These are phyloP conservation scores for Sprattus sprattus DNA, from an alignment of 2,113 vertebrate genomes.

Conservation along the genomic window DNA sequence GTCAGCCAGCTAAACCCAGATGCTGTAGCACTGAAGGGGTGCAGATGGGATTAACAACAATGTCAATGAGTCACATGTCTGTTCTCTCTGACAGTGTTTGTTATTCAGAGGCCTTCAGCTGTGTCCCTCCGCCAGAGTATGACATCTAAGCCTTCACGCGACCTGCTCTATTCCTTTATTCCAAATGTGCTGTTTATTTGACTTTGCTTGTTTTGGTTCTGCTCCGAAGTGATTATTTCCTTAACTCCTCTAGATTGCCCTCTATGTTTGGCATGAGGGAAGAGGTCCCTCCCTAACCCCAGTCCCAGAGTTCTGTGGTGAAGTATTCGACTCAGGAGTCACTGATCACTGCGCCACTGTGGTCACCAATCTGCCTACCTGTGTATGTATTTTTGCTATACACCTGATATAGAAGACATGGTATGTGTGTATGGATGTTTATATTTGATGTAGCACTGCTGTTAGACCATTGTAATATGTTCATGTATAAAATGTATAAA, in stretches of 20 bases:
- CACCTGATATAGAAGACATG: background rate
- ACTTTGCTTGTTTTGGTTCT: background rate
- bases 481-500: background rate
- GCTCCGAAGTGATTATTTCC: background rate
- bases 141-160: background rate
- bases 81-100: background rate
- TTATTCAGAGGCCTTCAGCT: background rate
- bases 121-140: background rate
- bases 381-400: constrained; percentile 70
- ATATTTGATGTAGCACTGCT: background rate
- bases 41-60: background rate
- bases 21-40: background rate
- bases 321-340: constrained; percentile 40
- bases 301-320: constrained; percentile 81
- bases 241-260: constrained; percentile 72
- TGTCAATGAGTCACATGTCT: background rate
- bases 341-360: constrained; percentile 72
- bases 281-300: constrained; percentile 77
- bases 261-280: constrained; percentile 87
- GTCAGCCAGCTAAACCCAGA: background rate
- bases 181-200: background rate
- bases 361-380: constrained; percentile 74
- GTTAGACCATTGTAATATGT: no score
- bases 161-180: background rate
- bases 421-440: background rate